phyloP scores from a whole-genome alignment of 2,113 vertebrate species.

The Toxotes jaculatrix region DNA sequence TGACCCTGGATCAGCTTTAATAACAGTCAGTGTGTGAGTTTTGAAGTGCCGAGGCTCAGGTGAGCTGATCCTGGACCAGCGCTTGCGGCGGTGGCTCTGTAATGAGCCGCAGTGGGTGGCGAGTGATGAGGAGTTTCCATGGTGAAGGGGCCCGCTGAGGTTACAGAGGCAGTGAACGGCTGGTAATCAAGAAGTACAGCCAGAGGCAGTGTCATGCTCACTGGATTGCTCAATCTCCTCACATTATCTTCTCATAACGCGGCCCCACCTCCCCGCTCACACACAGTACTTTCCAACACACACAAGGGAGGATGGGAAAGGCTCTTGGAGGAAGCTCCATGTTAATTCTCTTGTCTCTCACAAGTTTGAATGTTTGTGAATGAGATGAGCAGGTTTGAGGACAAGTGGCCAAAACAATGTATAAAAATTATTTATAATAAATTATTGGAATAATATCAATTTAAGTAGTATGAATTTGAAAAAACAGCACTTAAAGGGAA shows the following conservation, averaged over 20 bases:
- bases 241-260: constrained; percentile 73
- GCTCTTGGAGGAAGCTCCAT: not conserved
- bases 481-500: not conserved
- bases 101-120: constrained; percentile 70
- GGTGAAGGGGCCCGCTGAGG: constrained; percentile 63
- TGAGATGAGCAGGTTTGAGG: not conserved
- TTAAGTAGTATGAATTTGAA: not conserved
- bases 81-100: constrained; percentile 47
- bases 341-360: not conserved
- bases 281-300: not conserved
- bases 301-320: constrained; percentile 9
- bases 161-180: constrained; percentile 45
- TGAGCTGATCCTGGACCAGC: constrained; percentile 70
- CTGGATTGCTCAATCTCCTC: constrained; percentile 72
- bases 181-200: constrained; percentile 78
- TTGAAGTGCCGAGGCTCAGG: constrained; percentile 35
- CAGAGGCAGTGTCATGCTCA: constrained; percentile 70
- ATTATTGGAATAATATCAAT: not conserved
- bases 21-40: constrained; percentile 52
- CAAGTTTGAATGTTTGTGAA: not conserved
- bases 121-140: constrained; percentile 64
- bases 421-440: too few species aligned
- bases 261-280: constrained; percentile 33
- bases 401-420: not conserved
- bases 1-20: constrained; percentile 67